Evolutionary conservation across 2,888 invertebrate species (phyloP).

Genomic region (Leptopilina myrica): DNA sequence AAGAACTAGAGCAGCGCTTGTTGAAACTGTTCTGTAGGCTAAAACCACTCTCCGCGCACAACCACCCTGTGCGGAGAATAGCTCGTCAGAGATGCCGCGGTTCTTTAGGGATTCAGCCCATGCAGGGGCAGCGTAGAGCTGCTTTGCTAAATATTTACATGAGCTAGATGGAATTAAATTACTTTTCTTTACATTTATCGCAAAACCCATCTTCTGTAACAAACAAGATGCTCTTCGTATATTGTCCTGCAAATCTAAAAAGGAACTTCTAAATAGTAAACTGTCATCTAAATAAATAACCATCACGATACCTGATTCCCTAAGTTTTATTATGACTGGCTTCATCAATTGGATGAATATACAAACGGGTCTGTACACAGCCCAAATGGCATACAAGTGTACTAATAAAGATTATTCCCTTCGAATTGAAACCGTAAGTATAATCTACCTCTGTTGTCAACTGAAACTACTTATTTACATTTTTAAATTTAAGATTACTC

Average conservation of each 20-base stretch:
- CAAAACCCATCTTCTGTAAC: background rate
- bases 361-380: too few relatives aligned
- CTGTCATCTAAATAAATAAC: background rate
- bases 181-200: too few relatives aligned
- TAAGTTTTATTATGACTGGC: background rate
- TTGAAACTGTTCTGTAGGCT: too few relatives aligned
- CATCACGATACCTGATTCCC: background rate
- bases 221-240: background rate
- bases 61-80: too few relatives aligned
- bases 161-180: too few relatives aligned
- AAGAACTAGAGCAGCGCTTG: too few relatives aligned
- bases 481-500: background rate
- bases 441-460: background rate
- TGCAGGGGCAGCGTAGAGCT: too few relatives aligned
- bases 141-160: too few relatives aligned
- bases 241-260: background rate
- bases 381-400: too few relatives aligned
- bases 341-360: background rate
- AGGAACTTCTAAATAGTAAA: background rate
- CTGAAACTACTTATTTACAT: background rate
- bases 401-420: background rate
- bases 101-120: too few relatives aligned
- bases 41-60: too few relatives aligned
- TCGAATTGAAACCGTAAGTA: background rate
- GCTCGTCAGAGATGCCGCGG: too few relatives aligned